These are phyloP conservation scores for Polydrusus tereticollis DNA, from an alignment of 2,888 invertebrate genomes.

Conservation along the genomic window DNA sequence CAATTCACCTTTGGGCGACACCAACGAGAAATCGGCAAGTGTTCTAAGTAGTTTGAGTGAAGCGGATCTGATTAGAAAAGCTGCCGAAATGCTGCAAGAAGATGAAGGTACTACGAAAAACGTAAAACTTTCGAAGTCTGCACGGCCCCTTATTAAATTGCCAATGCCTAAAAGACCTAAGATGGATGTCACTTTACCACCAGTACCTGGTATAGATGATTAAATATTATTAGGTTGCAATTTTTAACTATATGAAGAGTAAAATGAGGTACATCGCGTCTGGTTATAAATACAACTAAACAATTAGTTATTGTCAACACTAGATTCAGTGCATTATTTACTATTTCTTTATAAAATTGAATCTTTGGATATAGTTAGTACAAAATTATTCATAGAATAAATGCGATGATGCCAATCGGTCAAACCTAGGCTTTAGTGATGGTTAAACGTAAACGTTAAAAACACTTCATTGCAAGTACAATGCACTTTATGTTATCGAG, in stretches of 20 bases:
- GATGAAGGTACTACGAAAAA: constrained; percentile 37
- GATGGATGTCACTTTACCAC: constrained; percentile 61
- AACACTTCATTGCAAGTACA: too few species aligned
- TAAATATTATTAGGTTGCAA: not conserved
- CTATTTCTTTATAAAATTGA: too few species aligned
- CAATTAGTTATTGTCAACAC: too few species aligned
- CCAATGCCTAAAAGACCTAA: constrained; percentile 56
- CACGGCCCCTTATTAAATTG: constrained; percentile 24
- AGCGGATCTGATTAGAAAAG: constrained; percentile 72
- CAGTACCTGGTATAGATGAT: constrained; percentile 63
- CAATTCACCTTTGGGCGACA: constrained; percentile 43
- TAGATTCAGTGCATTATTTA: not conserved
- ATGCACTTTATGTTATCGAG: too few species aligned
- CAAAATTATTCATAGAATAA: too few species aligned
- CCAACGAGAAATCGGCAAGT: constrained; percentile 60
- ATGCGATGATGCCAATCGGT: too few species aligned
- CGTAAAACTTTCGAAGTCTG: not conserved
- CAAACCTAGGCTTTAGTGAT: too few species aligned
- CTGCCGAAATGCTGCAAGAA: constrained; percentile 71
- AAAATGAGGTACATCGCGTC: not conserved
- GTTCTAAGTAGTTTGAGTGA: constrained; percentile 71
- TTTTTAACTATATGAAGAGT: too few species aligned
- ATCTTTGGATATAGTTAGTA: too few species aligned
- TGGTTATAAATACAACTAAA: not conserved
- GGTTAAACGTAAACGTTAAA: too few species aligned